A percentile compares a stretch with the other conserved stretches of the same genome.
Evolutionary conservation across 2,797 vertebrate species (phyloP).

Genomic region (Sorex maritimensis): DNA sequence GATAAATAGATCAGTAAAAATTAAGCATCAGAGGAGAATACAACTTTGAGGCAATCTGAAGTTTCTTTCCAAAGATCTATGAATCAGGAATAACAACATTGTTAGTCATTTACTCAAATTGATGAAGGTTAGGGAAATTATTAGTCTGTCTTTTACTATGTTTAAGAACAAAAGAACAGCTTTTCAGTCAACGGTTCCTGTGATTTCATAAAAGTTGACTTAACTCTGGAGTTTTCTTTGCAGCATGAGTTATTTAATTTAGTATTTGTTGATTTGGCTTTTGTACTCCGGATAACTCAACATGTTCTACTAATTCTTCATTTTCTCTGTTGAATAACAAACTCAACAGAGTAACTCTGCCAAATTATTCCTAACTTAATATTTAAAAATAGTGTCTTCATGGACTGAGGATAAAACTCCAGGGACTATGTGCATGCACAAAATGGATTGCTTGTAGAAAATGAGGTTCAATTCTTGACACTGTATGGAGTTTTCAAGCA

Average conservation of each 20-base stretch:
- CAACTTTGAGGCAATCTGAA: slow-evolving; percentile 73
- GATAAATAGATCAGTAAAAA: slow-evolving; percentile 64
- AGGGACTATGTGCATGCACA: no score
- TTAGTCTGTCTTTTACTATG: slow-evolving; percentile 40
- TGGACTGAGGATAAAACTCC: no score
- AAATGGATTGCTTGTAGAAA: no score
- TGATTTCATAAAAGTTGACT: slow-evolving; percentile 39
- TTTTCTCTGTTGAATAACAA: not conserved
- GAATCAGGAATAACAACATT: slow-evolving; percentile 69
- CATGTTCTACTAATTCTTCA: not conserved
- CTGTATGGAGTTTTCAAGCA: no score
- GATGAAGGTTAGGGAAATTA: slow-evolving; percentile 66
- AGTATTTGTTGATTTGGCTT: no score
- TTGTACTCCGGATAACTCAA: not conserved
- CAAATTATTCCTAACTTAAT: slow-evolving; percentile 59
- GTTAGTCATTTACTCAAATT: slow-evolving; percentile 68
- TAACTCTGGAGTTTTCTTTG: not conserved
- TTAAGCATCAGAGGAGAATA: slow-evolving; percentile 22
- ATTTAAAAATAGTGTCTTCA: not conserved
- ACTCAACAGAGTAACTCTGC: not conserved
- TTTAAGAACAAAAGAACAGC: slow-evolving; percentile 69
- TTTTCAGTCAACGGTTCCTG: slow-evolving; percentile 20
- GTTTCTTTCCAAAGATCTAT: slow-evolving; percentile 63
- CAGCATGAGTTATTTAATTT: slow-evolving; percentile 51
- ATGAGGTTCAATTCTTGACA: no score